Base-by-base conservation (phyloP, 2,888 invertebrate species). In the Meandrusa payeni region DNA sequence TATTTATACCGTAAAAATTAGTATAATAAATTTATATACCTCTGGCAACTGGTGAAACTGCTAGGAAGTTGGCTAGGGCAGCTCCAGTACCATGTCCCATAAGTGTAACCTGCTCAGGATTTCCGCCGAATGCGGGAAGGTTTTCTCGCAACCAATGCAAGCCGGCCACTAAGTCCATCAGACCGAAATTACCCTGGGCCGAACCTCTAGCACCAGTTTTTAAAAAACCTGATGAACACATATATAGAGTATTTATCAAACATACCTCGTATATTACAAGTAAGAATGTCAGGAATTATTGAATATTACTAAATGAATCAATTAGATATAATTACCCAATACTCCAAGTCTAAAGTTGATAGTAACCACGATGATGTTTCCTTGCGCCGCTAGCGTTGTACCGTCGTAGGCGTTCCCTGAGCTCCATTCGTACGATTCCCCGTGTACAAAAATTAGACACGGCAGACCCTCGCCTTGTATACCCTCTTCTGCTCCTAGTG, bases 321-420 rank as follows among this genome's bases (percentile, higher is more conserved):
- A n/a, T n/a, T n/a, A n/a, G 6, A 22, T 22, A 13, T 7, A 80
- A 92, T 91, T 75, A 94, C 94, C 95, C 80, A 96, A 90, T 65
- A 95, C 93, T 57, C 96, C 96, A 68, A 96, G 91, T 64, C 96
- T 93, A 90, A 95, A 96, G 89, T 96, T 96, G 85, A 96, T 94
- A 67, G 96, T 96, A 64, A 95, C 95, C 54, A 96, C 95, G 61
- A 96, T 94, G 64, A 96, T 92, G 71, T 93, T 93, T 52, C 95
- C 98, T 69, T 95, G 94, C 50, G 97, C 95, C 36, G 99, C 97
- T 48, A 99, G 89, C 24, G 97, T 94, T 45, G 97, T 97, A 52
- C 98, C 99, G 82, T 99, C 99, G 82, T 98, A 97, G 9, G 97
- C 95, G 88, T 97, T 98, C 47, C 98, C 99, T 27, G 97, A 95